Conservation (phyloP, 2,113 vertebrate genomes). For the Mesocricetus auratus region DNA sequence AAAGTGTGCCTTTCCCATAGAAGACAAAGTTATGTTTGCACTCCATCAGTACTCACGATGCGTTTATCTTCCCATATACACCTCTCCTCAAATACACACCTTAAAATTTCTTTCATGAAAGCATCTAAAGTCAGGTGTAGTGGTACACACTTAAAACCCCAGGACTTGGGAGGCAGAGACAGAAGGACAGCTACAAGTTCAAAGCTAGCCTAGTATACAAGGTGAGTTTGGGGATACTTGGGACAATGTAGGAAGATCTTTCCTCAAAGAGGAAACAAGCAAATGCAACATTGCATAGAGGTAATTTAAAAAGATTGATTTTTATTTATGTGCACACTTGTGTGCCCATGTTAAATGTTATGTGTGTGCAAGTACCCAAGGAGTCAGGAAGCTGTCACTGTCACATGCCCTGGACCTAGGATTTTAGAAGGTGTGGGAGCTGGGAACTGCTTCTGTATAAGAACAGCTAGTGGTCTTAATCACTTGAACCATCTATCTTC, state of each 20-base stretch:
- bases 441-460: neutral
- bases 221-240: too few relatives aligned
- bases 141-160: neutral
- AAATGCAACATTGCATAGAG: neutral
- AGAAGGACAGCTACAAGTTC: neutral
- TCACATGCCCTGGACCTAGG: neutral
- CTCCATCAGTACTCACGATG: neutral
- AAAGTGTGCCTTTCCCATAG: neutral
- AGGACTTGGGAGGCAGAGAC: neutral
- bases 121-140: neutral
- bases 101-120: constrained; percentile 22
- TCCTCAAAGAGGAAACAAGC: neutral
- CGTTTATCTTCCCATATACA: neutral
- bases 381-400: neutral
- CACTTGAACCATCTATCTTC: neutral
- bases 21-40: neutral
- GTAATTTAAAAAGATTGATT: neutral
- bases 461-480: neutral
- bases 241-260: too few relatives aligned
- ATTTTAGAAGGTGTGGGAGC: neutral
- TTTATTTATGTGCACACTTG: neutral
- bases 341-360: neutral
- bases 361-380: neutral
- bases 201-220: neutral
- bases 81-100: neutral